phyloP scores from a whole-genome alignment of 2,113 vertebrate species.

The Tenrec ecaudatus region DNA sequence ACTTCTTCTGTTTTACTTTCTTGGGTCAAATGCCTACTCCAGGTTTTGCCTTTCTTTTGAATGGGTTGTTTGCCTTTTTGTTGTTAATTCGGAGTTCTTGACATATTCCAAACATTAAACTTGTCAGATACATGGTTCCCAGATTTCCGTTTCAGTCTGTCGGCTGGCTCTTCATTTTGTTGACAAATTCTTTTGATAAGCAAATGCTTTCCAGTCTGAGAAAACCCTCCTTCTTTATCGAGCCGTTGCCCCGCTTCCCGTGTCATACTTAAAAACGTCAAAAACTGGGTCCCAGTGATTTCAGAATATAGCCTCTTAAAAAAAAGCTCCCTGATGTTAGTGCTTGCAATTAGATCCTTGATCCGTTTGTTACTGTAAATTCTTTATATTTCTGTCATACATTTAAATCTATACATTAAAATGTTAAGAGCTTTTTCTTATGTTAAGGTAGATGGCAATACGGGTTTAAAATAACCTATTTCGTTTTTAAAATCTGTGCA shows the following conservation, averaged over 20 bases:
- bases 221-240: background rate
- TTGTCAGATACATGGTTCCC: background rate
- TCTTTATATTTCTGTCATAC: conserved; percentile 39
- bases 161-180: background rate
- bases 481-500: background rate
- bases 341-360: background rate
- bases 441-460: conserved; percentile 65
- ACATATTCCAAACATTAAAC: background rate
- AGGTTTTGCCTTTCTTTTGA: background rate
- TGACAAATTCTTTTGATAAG: background rate
- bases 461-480: conserved; percentile 42
- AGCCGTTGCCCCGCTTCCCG: background rate
- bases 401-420: conserved; percentile 45
- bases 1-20: background rate
- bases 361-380: background rate
- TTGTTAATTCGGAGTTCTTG: background rate
- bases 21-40: background rate
- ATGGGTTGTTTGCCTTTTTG: background rate
- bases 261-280: background rate
- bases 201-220: background rate
- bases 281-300: too few relatives aligned
- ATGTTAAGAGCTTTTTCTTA: background rate
- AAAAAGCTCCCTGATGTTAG: background rate
- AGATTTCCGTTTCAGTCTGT: background rate
- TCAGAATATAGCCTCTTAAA: background rate